These are phyloP conservation scores for Scleropages formosus DNA, from an alignment of 2,797 vertebrate species.

Conservation along the genomic window DNA sequence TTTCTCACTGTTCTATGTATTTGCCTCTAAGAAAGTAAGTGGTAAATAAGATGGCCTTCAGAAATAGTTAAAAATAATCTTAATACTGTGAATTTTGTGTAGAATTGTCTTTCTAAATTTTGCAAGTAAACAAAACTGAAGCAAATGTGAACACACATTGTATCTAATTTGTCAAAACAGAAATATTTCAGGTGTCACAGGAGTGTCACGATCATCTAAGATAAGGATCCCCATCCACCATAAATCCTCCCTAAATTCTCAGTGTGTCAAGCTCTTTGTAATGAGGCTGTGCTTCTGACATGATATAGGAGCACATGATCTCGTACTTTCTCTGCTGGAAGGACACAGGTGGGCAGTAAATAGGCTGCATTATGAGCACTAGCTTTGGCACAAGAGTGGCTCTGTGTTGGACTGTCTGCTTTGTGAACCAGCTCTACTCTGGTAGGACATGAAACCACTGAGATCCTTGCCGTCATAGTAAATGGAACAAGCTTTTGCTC, in stretches of 20 bases:
- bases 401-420: not conserved
- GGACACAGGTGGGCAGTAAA: not conserved
- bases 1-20: not conserved
- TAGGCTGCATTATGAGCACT: not conserved
- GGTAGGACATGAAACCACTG: not conserved
- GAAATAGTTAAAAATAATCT: too few species aligned
- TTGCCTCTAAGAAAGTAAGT: not conserved
- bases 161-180: too few species aligned
- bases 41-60: too few species aligned
- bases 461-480: not conserved
- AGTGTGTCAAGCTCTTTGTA: not conserved
- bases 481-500: slow-evolving; percentile 12
- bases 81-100: too few species aligned
- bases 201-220: too few species aligned
- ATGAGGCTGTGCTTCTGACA: not conserved
- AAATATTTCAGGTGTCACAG: too few species aligned
- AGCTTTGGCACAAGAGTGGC: not conserved
- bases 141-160: too few species aligned
- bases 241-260: too few species aligned
- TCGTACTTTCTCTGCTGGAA: not conserved
- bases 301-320: not conserved
- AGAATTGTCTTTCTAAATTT: too few species aligned
- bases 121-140: too few species aligned
- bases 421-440: slow-evolving; percentile 12
- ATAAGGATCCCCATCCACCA: too few species aligned